Base-by-base conservation (phyloP, 2,888 invertebrate genomes). In the Cordylochernes scorpioides region DNA sequence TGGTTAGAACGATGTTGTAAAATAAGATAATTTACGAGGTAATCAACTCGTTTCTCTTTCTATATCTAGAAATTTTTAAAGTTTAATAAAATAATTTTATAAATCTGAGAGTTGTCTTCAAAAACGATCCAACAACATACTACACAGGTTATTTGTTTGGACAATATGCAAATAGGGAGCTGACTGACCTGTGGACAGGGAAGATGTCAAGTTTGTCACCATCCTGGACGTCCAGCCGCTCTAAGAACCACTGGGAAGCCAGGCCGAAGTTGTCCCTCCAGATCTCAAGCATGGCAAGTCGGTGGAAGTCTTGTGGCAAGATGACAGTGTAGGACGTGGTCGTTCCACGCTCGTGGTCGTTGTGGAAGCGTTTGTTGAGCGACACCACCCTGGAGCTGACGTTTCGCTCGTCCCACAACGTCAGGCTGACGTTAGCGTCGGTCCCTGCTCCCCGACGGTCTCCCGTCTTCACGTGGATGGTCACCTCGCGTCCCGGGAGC, bases 391-490 rank as follows among this genome's bases (percentile, higher is more conserved):
- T 39, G 2, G 52, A 47, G 17, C 35, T 29, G 17, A 44, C 41
- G 7, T 48, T 52, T 3, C 41, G 33, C 14, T 45, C 45, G 35
- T 55, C 56, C 24, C 49, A 45, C 3, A 58, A 38, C 10, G 45
- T 40, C 3, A 55, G 41, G 35, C 44, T 46, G 4, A 58, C 49
- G 29, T 52, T 52, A 15, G 54, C 53, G 34, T 55, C 53, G 1
- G 52, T 52, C 2, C 51, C 52, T 0, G 54, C 48, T 12, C 46
- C 44, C 33, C 48, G 49, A 17, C 46, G 44, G 39, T 58, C 55
- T 1, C 57, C 56, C 1, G 57, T 57, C 21, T 46, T 46, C 4
- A 58, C 54, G 32, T 49, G 49, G 4, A 55, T 28, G 12, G 12
- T 22, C 22, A 22, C 12, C 22, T 22, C 14, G 12, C 22, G 2